These are phyloP conservation scores for Drosophila planitibia DNA, from an alignment of 2,888 invertebrate species.

Conservation along the genomic window DNA sequence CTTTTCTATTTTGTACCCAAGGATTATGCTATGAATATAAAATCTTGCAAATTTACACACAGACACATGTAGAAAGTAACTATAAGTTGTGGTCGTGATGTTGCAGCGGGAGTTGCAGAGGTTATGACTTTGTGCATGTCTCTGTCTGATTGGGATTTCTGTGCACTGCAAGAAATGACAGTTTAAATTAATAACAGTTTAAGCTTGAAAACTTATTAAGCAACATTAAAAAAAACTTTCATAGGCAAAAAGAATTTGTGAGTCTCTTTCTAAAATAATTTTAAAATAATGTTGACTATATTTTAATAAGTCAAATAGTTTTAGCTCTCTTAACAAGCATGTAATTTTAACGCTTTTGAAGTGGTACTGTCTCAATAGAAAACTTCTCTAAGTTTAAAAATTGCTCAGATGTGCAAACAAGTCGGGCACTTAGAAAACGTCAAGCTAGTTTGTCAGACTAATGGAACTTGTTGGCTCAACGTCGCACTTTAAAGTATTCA, in stretches of 20 bases:
- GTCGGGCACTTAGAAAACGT: not conserved
- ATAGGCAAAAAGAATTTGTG: not conserved
- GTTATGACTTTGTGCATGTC: slow-evolving; percentile 54
- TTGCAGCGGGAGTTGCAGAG: slow-evolving; percentile 54
- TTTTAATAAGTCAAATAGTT: not conserved
- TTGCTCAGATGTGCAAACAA: slow-evolving; percentile 2
- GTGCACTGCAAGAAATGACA: slow-evolving; percentile 57
- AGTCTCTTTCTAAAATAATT: not conserved
- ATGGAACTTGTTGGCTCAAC: slow-evolving; percentile 32
- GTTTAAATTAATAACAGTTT: slow-evolving; percentile 13
- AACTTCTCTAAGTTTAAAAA: slow-evolving; percentile 1
- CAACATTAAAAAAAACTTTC: not conserved
- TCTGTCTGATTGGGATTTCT: slow-evolving; percentile 28
- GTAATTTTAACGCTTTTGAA: not conserved
- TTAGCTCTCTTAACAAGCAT: too few relatives aligned
- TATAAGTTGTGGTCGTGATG: slow-evolving; percentile 71
- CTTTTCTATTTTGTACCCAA: slow-evolving; percentile 76
- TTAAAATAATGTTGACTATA: not conserved
- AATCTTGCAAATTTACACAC: slow-evolving; percentile 76
- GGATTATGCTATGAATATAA: slow-evolving; percentile 80
- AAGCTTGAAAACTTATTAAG: not conserved
- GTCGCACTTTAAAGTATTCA: slow-evolving; percentile 26
- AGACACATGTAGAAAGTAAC: slow-evolving; percentile 51
- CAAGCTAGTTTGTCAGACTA: slow-evolving; percentile 43
- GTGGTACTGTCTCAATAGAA: not conserved